Percentiles rank a stretch among this genome's conserved stretches.
These are phyloP conservation scores for Ligdia adustata DNA, from an alignment of 2,888 invertebrate genomes.

Conservation along the genomic window DNA sequence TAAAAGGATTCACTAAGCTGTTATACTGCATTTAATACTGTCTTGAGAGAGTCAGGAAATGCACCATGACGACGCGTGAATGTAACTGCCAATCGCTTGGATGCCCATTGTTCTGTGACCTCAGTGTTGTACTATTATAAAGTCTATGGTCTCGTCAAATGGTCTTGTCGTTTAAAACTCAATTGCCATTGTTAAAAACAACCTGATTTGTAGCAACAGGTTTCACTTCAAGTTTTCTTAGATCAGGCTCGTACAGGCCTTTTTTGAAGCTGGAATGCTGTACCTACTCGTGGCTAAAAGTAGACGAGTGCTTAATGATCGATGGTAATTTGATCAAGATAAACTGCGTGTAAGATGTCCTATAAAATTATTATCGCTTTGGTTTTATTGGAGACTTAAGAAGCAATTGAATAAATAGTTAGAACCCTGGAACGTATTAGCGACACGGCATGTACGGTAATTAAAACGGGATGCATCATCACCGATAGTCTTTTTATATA, in stretches of 20 bases:
- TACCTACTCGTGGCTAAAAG: constrained; percentile 2
- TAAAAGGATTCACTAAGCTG: constrained; percentile 1
- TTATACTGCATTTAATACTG: not conserved
- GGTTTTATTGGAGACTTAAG: too few species aligned
- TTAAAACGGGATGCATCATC: too few species aligned
- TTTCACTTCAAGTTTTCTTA: constrained; percentile 17
- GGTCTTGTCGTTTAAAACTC: constrained; percentile 11
- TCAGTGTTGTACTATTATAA: constrained; percentile 34
- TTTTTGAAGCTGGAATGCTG: constrained; percentile 12
- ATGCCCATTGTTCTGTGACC: constrained; percentile 53
- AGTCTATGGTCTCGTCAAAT: not conserved
- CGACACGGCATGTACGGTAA: too few species aligned
- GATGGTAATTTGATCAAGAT: not conserved
- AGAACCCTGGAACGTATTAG: too few species aligned
- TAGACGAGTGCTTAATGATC: not conserved
- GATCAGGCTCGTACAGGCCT: constrained; percentile 4
- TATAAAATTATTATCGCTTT: not conserved
- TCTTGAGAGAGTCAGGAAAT: constrained; percentile 27
- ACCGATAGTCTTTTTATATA: too few species aligned
- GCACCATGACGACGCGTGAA: constrained; percentile 32
- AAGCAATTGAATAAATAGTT: too few species aligned
- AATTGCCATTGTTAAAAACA: constrained; percentile 32
- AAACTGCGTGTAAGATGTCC: not conserved
- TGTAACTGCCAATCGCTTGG: constrained; percentile 54
- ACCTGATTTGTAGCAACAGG: constrained; percentile 24